A percentile compares a stretch with the other conserved stretches of the same genome.
phyloP scores from a whole-genome alignment of 2,113 vertebrate genomes.

The Cynocephalus volans region DNA sequence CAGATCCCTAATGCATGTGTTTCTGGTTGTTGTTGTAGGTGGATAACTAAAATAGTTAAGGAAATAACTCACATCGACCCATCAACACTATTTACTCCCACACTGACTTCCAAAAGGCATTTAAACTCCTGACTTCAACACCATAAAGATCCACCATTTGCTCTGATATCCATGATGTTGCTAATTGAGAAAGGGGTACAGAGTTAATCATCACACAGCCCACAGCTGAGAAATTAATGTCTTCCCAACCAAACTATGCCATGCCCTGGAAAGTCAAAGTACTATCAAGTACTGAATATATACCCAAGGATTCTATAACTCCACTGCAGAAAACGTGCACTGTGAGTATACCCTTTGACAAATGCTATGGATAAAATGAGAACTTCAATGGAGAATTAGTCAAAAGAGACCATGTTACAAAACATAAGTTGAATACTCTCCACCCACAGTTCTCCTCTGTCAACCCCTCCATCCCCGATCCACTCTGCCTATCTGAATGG shows the following conservation, averaged over 20 bases:
- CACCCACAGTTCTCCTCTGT: background rate
- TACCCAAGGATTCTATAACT: background rate
- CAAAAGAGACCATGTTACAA: background rate
- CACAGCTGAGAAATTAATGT: background rate
- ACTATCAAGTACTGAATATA: background rate
- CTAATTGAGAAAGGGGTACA: background rate
- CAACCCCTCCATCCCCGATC: background rate
- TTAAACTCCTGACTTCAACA: slow-evolving; percentile 64
- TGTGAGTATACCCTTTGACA: background rate
- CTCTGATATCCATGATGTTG: background rate
- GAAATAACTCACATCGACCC: slow-evolving; percentile 62
- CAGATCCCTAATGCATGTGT: slow-evolving; percentile 53
- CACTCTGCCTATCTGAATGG: background rate
- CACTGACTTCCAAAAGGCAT: slow-evolving; percentile 68
- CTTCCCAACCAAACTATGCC: background rate
- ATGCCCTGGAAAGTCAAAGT: background rate
- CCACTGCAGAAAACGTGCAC: background rate
- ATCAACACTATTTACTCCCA: slow-evolving; percentile 66
- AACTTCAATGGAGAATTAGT: background rate
- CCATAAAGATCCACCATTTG: slow-evolving; percentile 4
- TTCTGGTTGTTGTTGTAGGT: slow-evolving; percentile 71
- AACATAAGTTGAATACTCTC: background rate
- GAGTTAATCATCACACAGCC: background rate
- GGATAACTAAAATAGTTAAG: slow-evolving; percentile 73
- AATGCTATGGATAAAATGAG: slow-evolving; percentile 20